Conservation (phyloP, 2,113 vertebrate genomes). For the Odobenus rosmarus region DNA sequence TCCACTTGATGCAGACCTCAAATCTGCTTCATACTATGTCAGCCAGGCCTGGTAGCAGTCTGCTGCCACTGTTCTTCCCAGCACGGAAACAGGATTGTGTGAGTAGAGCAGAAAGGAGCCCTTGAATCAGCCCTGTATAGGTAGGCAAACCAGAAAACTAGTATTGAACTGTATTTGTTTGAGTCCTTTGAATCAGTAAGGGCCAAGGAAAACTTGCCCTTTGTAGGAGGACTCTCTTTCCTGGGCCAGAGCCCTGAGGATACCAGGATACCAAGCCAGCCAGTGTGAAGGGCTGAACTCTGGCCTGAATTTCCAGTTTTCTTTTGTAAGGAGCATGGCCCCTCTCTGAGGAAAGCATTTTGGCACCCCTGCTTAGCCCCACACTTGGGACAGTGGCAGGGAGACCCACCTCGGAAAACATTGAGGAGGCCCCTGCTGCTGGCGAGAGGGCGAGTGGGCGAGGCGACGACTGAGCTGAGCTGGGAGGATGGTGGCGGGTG, state of each 20-base stretch:
- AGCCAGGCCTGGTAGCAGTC: too few relatives aligned
- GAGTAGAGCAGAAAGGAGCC: neutral
- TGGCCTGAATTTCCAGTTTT: too few relatives aligned
- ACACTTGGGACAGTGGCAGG: neutral
- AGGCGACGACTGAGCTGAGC: neutral
- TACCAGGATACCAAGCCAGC: neutral
- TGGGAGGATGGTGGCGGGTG: neutral
- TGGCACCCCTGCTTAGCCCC: neutral
- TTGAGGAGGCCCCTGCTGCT: neutral
- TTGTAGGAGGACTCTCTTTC: neutral
- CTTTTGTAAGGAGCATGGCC: neutral
- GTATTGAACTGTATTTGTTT: neutral
- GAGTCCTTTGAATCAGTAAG: neutral
- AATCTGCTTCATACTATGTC: neutral
- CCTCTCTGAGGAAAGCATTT: neutral
- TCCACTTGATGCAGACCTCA: neutral
- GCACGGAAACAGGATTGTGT: neutral
- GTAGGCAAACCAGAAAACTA: neutral
- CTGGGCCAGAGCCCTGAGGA: neutral
- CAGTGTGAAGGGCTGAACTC: neutral
- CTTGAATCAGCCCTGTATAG: neutral
- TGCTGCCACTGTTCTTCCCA: neutral
- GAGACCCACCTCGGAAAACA: neutral
- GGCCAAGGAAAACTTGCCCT: neutral
- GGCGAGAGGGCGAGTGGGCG: neutral